Conservation (phyloP, 1,140 invertebrate species). For the Ceratosolen fusciceps region DNA sequence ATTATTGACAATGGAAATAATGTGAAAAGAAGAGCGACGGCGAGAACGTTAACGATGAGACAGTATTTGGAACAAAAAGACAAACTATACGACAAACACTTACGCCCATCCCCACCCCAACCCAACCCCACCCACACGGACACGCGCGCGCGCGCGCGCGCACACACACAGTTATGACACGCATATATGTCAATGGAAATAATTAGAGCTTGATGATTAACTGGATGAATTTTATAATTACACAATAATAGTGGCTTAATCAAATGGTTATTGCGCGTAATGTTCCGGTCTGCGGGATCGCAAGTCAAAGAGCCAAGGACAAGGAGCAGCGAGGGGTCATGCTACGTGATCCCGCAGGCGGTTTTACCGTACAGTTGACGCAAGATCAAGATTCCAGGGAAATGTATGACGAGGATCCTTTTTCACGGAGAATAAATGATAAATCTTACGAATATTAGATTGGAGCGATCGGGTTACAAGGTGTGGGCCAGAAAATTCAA, state of each 20-base stretch:
- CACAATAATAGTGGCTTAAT: constrained; percentile 1
- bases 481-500: background rate
- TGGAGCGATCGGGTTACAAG: background rate
- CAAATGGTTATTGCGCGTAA: background rate
- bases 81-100: too few species aligned
- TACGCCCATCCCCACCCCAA: too few species aligned
- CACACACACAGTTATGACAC: too few species aligned
- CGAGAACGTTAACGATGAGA: too few species aligned
- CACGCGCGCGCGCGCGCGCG: too few species aligned
- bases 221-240: too few species aligned
- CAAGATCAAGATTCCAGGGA: constrained; percentile 22
- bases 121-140: too few species aligned
- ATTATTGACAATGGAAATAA: too few species aligned
- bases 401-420: background rate
- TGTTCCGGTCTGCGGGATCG: background rate
- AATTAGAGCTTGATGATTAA: too few species aligned
- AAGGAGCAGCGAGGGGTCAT: background rate
- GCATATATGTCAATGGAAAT: too few species aligned
- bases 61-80: too few species aligned
- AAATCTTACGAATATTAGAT: background rate
- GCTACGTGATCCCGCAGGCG: background rate
- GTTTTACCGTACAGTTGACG: constrained; percentile 1
- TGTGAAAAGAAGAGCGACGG: too few species aligned
- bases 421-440: background rate
- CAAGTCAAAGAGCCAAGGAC: background rate